Evolutionary conservation across 2,888 invertebrate species (phyloP), one percentile per base, ranked within the genome.

Genomic region (Drosophila diplacantha): DNA sequence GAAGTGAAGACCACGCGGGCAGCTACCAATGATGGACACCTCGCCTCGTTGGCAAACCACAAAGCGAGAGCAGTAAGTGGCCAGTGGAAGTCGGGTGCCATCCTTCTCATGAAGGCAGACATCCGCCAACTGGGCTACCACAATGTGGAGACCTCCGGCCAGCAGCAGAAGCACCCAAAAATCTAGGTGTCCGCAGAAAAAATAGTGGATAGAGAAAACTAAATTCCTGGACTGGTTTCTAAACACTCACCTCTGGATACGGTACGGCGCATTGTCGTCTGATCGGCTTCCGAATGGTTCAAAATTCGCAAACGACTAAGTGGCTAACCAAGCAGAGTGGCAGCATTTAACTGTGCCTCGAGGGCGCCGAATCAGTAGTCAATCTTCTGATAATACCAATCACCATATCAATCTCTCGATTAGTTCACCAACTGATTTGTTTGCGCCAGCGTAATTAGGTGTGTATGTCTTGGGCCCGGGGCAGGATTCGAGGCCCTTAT

Each of bases 321-420:
- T 52, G 47, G 34, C 26, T 34, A 24, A 14, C 22, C 35, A 22
- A 37, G 22, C 58, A 14, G 44, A 38, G 39, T 47, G 34, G 47
- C 24, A 52, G 60, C 72, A 66, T 78, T 81, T 78, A 54, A 51
- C 62, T 47, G 51, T 47, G 54, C 47, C 32, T 43, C 18, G 26
- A 37, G 53, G 59, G 26, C 59, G 46, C 44, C 51, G 60, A 78
- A 78, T 78, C 72, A 68, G 71, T 68, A 69, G 64, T 68, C 81
- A 74, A 81, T 78, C 75, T 72, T 58, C 68, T 81, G 81, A 81
- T 78, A 74, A 74, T 74, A 71, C 74, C 64, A 73, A 75, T 71
- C 63, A 73, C 63, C 60, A 52, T 59, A 65, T 67, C 67, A 72
- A 75, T 62, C 68, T 70, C 49, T 72, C 75, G 78, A 77, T 80